These are phyloP conservation scores for Trichonephila clavipes DNA, from an alignment of 1,140 invertebrate species.

Conservation along the genomic window DNA sequence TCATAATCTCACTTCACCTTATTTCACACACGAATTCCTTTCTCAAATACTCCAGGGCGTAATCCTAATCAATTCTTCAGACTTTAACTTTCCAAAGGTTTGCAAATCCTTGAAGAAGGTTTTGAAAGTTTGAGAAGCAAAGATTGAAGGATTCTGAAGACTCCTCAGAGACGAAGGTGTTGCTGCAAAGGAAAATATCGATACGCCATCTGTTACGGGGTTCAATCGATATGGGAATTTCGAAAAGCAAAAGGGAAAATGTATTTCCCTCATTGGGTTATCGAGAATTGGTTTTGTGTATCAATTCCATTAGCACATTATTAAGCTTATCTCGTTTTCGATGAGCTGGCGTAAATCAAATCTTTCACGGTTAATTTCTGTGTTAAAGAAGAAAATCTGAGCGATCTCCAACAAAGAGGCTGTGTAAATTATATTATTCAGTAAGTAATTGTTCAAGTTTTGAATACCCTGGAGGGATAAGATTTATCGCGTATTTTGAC, in stretches of 20 bases:
- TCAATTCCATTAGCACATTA: constrained; percentile 1
- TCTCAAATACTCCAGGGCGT: too few species aligned
- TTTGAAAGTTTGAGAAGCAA: not conserved
- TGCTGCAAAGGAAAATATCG: not conserved
- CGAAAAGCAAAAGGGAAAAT: not conserved
- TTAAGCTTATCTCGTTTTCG: not conserved
- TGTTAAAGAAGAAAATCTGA: not conserved
- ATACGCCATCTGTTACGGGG: constrained; percentile 14
- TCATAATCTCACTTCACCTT: too few species aligned
- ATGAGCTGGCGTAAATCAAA: not conserved
- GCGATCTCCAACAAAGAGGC: not conserved
- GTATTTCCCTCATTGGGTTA: too few species aligned
- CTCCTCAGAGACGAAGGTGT: not conserved
- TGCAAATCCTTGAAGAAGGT: not conserved
- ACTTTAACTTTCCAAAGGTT: not conserved
- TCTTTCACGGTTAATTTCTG: not conserved
- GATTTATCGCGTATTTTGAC: too few species aligned
- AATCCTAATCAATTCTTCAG: too few species aligned
- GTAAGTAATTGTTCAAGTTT: too few species aligned
- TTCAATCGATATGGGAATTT: not conserved
- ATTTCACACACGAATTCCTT: too few species aligned
- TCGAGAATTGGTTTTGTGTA: not conserved
- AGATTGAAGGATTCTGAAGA: not conserved
- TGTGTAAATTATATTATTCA: too few species aligned
- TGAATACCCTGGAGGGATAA: too few species aligned